phyloP scores from a whole-genome alignment of 92 coral and sea anemone species.

The Porites divaricata region DNA sequence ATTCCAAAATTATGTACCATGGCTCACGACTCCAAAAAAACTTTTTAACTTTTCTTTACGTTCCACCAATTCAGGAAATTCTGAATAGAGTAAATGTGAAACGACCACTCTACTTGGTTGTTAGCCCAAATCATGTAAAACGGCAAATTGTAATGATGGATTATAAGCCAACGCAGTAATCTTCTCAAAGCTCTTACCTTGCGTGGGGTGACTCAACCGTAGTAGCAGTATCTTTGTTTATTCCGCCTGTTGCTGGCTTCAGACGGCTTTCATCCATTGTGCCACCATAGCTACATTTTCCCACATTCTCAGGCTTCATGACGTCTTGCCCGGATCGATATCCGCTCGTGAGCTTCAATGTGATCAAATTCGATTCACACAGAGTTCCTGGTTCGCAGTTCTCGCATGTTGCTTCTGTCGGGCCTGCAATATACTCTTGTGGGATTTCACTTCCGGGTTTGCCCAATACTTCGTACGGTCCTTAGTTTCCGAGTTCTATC shows the following conservation, averaged over 20 bases:
- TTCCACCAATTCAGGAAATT: too few species aligned
- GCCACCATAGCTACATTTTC: constrained; percentile 82
- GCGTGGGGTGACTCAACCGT: constrained; percentile 50
- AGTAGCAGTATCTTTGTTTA: constrained; percentile 58
- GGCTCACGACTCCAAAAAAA: too few species aligned
- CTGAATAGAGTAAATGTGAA: neutral
- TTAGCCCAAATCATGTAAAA: neutral
- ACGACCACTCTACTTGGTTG: neutral
- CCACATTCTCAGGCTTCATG: constrained; percentile 47
- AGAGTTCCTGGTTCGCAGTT: constrained; percentile 30
- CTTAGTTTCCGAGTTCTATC: constrained; percentile 65
- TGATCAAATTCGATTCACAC: constrained; percentile 52
- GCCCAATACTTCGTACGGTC: constrained; percentile 28
- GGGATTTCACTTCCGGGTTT: constrained; percentile 46
- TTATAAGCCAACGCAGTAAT: too few species aligned
- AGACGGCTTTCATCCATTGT: constrained; percentile 48
- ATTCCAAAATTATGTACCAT: too few species aligned
- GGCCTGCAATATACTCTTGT: constrained; percentile 39
- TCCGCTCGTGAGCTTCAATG: constrained; percentile 67
- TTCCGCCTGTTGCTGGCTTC: constrained; percentile 64
- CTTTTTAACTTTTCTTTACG: too few species aligned
- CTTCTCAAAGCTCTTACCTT: constrained; percentile 21
- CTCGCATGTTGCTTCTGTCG: constrained; percentile 53
- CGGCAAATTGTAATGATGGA: neutral
- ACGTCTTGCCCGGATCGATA: constrained; percentile 70